Conservation (phyloP, 2,113 vertebrate genomes). For the Ophiodon elongatus region DNA sequence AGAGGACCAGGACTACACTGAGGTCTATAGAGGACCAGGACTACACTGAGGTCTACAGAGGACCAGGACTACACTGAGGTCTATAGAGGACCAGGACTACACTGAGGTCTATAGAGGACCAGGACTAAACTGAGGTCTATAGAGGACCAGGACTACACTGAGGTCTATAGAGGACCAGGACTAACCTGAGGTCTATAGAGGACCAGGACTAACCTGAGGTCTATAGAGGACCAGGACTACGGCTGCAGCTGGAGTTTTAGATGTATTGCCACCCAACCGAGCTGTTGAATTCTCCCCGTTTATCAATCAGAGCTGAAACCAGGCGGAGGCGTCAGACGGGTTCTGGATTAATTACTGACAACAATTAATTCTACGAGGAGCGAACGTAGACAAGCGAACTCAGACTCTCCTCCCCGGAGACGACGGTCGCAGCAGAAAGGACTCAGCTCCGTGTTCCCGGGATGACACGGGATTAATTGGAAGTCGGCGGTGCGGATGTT, state of each 20-base stretch:
- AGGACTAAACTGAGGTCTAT: too few relatives aligned
- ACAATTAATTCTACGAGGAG: slow-evolving; percentile 60
- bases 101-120: too few relatives aligned
- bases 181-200: neutral
- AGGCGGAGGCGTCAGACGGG: slow-evolving; percentile 51
- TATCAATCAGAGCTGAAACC: slow-evolving; percentile 49
- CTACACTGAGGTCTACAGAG: too few relatives aligned
- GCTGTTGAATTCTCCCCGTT: slow-evolving; percentile 67
- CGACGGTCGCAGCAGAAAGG: slow-evolving; percentile 23
- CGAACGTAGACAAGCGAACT: slow-evolving; percentile 49
- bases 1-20: too few relatives aligned
- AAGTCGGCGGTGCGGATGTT: slow-evolving; percentile 46
- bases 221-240: too few relatives aligned
- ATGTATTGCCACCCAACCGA: slow-evolving; percentile 34
- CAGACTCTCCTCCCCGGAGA: slow-evolving; percentile 42
- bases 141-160: too few relatives aligned
- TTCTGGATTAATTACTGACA: slow-evolving; percentile 71
- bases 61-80: too few relatives aligned
- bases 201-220: too few relatives aligned
- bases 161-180: too few relatives aligned
- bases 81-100: too few relatives aligned
- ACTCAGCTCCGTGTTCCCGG: slow-evolving; percentile 38
- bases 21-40: too few relatives aligned
- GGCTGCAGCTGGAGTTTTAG: slow-evolving; percentile 1
- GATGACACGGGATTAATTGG: slow-evolving; percentile 56